Base-by-base conservation (phyloP, 2,888 invertebrate species). In the Apantesis nais region DNA sequence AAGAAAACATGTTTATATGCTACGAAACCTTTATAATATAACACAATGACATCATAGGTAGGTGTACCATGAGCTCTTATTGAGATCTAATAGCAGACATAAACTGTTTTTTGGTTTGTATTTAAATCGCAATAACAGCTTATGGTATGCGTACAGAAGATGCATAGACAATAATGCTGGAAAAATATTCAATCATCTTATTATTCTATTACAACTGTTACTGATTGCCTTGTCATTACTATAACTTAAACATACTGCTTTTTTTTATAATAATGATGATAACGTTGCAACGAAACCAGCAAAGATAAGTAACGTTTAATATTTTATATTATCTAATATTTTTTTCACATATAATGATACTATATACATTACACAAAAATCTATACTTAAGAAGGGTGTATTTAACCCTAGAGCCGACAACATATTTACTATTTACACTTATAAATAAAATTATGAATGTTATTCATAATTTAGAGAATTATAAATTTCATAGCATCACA, bases 401-500 rank as follows among this genome's bases (percentile, higher is more conserved):
- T 82, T 75, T 74, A 79, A 79, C 78, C 80, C 82, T 79, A 83
- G 72, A 72, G 72, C 73, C 67, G 76, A 83, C 76, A 82, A 84
- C 72, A 77, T 66, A 39, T 70, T 73, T 63, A 64, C 83, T 68
- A 66, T 55, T 55, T 65, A 62, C 70, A 80, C 68, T 73, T 80
- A 77, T 9, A 77, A 74, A 58, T 76, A 77, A 71, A 69, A 77
- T 76, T 81, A 84, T 79, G 75, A 81, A 82, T 79, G 69, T 80
- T 62, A 80, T 83, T 79, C 76, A 82, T 80, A 83, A 78, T 78
- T 74, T 78, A 83, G 76, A 78, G 76, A 82, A 74, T 84, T 75
- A 83, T 82, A 85, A 83, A 82, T 88, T 90, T 90, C 80, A 89
- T 93, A 94, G 92, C 93, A 94, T 94, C 94, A 94, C 94, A 94